Conservation (phyloP, 1,140 invertebrate genomes). For the Scaptomyza pallida region DNA sequence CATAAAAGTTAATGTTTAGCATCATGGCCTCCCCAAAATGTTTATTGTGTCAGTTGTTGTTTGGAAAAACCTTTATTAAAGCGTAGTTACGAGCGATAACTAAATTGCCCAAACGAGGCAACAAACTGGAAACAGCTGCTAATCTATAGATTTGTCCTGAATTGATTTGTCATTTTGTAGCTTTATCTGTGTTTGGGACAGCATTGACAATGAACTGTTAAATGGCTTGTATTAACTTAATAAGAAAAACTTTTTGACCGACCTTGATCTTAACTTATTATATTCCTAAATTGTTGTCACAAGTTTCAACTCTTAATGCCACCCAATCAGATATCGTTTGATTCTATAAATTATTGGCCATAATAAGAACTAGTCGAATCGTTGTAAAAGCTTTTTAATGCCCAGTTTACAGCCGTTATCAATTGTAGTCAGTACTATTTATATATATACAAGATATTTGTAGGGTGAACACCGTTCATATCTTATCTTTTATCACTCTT, state of each 20-base stretch:
- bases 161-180: constrained; percentile 66
- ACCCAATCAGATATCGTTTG: neutral
- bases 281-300: no score
- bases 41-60: constrained; percentile 62
- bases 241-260: constrained; percentile 5
- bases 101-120: constrained; percentile 17
- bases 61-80: constrained; percentile 68
- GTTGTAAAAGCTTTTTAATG: constrained; percentile 38
- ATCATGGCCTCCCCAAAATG: constrained; percentile 63
- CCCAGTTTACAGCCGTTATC: constrained; percentile 26
- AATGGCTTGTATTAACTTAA: constrained; percentile 17
- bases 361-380: neutral
- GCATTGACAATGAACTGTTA: neutral
- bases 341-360: constrained; percentile 1
- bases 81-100: constrained; percentile 66
- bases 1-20: constrained; percentile 79
- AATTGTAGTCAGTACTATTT: neutral
- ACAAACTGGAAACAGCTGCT: constrained; percentile 51
- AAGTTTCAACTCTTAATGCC: no score
- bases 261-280: constrained; percentile 3
- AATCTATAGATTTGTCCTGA: constrained; percentile 67
- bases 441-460: constrained; percentile 7
- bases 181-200: neutral
- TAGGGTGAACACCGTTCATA: constrained; percentile 13
- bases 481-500: constrained; percentile 54